Conservation (phyloP, 1,140 invertebrate genomes). For the Phenacoccus solenopsis region DNA sequence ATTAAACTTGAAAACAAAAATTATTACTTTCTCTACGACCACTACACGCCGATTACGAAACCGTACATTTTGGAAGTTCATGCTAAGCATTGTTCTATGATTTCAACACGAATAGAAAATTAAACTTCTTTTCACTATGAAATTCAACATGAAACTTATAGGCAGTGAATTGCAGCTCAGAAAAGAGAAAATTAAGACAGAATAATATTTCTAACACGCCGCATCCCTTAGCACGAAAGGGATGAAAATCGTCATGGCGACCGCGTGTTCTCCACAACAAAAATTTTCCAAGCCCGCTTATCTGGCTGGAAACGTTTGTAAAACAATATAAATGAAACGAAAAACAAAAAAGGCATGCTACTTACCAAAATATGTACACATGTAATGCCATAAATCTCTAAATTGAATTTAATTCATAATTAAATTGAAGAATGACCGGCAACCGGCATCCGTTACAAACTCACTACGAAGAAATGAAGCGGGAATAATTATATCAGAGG, state of each 20-base stretch:
- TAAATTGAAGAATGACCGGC: not conserved
- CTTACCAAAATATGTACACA: not conserved
- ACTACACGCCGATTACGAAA: too few relatives aligned
- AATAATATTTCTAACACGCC: not conserved
- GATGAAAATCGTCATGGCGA: constrained; percentile 1
- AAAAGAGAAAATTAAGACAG: too few relatives aligned
- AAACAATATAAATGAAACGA: not conserved
- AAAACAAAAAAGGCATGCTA: not conserved
- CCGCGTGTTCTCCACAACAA: not conserved
- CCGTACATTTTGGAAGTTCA: too few relatives aligned
- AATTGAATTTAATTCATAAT: not conserved
- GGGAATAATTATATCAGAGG: constrained; percentile 1
- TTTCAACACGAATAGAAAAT: too few relatives aligned
- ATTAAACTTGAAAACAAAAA: too few relatives aligned
- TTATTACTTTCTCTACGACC: too few relatives aligned
- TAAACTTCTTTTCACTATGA: too few relatives aligned
- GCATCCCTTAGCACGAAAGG: not conserved
- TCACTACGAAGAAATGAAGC: not conserved
- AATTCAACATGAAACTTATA: too few relatives aligned
- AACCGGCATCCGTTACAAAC: not conserved
- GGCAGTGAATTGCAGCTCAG: too few relatives aligned
- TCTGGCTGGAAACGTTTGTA: too few relatives aligned
- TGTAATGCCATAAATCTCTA: not conserved
- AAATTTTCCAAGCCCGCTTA: too few relatives aligned
- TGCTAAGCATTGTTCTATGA: too few relatives aligned